phyloP scores from a whole-genome alignment of 2,888 invertebrate genomes.

The Cataglyphis rosenhaueri region DNA sequence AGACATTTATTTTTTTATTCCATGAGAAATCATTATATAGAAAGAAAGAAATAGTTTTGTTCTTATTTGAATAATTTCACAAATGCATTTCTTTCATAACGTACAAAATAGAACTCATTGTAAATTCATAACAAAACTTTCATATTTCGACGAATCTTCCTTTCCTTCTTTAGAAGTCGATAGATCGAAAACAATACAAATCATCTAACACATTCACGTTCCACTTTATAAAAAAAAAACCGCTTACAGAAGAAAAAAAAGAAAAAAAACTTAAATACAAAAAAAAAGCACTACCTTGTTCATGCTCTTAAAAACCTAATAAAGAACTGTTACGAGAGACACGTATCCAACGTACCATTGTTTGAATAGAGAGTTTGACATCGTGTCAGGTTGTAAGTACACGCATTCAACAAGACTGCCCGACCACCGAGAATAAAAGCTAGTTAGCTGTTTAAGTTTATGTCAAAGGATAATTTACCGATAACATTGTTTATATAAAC shows the following conservation, averaged over 20 bases:
- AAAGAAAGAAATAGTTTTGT: background rate
- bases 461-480: background rate
- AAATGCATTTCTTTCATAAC: background rate
- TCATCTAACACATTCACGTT: background rate
- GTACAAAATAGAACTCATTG: background rate
- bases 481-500: too few species aligned
- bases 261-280: background rate
- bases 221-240: background rate
- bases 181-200: slow-evolving; percentile 23
- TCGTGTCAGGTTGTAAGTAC: slow-evolving; percentile 61
- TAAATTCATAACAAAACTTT: slow-evolving; percentile 17
- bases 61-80: background rate
- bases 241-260: background rate
- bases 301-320: slow-evolving; percentile 12
- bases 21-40: background rate
- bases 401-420: slow-evolving; percentile 55
- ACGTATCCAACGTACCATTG: slow-evolving; percentile 36
- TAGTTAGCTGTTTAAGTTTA: slow-evolving; percentile 21
- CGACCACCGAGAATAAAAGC: background rate
- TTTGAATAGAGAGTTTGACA: slow-evolving; percentile 58
- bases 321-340: slow-evolving; percentile 37
- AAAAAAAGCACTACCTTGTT: background rate
- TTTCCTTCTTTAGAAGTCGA: slow-evolving; percentile 5
- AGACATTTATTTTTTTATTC: background rate
- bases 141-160: background rate